Base-by-base conservation (phyloP, 2,113 vertebrate genomes). In the Prinia subflava region DNA sequence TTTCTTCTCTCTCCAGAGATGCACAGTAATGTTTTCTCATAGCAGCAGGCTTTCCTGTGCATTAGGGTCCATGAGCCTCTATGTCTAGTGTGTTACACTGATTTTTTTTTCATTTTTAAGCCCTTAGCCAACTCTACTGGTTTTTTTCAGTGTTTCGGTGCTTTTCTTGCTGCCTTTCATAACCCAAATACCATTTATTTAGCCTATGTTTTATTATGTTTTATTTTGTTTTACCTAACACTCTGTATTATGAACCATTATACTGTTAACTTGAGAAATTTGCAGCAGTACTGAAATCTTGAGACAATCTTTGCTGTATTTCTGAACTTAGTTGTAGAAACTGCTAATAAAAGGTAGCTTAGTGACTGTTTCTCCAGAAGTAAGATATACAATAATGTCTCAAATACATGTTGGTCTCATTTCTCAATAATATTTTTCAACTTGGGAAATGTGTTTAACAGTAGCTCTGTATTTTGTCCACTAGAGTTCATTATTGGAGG, bases 311-410 rank as follows among this genome's bases (percentile, higher is more conserved):
- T 95, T 90, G 70, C 71, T 96, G 57, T 96, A 82, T 94, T 94
- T 92, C 81, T 94, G n/a, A 90, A 82, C 68, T 84, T 95, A 95
- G 77, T 80, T 88, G 63, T 89, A 96, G 94, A 81, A 93, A 79
- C 49, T 84, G 69, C 88, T 95, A 94, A 95, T 95, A 95, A 95
- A 92, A 90, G 27, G 84, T 95, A 96, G 94, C 65, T 87, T 94
- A 94, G 91, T 90, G 76, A 92, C 92, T 93, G 73, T 96, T 94
- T 92, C 80, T 95, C 27, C 80, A 79, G 64, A 77, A 89, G 31
- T 68, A 71, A 92, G 68, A 60, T 95, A 57, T 53, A 94, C 60
- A 90, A 56, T 92, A 86, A 74, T 69, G 83, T 85, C 74, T 97
- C 67, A 75, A 87, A 56, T 94, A 65, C 79, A 84, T 64, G 19